A percentile compares a stretch with the other conserved stretches of the same genome.
Conservation (phyloP, 2,797 vertebrate genomes). For the Poecilia velifera region DNA sequence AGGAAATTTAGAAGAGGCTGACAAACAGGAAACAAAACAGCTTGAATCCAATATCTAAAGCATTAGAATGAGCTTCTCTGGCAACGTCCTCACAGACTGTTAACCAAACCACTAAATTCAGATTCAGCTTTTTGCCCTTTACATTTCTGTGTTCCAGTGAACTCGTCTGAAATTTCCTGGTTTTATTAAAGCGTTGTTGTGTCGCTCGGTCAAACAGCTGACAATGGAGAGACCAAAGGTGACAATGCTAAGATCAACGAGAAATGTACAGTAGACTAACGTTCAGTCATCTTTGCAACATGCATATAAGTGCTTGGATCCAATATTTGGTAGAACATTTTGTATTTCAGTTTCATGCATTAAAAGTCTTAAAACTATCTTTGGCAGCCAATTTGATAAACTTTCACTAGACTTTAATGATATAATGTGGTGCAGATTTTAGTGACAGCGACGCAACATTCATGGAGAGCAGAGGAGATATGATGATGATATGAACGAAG, state of each 20-base stretch:
- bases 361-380: not conserved
- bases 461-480: not conserved
- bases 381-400: not conserved
- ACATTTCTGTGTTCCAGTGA: not conserved
- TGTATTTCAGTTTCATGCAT: not conserved
- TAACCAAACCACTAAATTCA: not conserved
- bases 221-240: not conserved
- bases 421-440: not conserved
- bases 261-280: not conserved
- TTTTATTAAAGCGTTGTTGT: not conserved
- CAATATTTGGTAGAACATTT: not conserved
- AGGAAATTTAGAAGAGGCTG: constrained; percentile 11
- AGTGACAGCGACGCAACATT: not conserved
- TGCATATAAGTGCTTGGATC: not conserved
- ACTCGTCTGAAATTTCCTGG: not conserved
- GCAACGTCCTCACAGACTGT: not conserved
- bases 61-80: constrained; percentile 8
- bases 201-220: not conserved
- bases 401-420: not conserved
- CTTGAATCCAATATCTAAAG: not conserved
- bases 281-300: not conserved
- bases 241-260: not conserved
- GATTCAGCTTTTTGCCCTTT: not conserved
- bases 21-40: constrained; percentile 7
- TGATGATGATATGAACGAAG: not conserved